Evolutionary conservation across 2,797 vertebrate species (phyloP).

Genomic region (Poeciliopsis presidionis): DNA sequence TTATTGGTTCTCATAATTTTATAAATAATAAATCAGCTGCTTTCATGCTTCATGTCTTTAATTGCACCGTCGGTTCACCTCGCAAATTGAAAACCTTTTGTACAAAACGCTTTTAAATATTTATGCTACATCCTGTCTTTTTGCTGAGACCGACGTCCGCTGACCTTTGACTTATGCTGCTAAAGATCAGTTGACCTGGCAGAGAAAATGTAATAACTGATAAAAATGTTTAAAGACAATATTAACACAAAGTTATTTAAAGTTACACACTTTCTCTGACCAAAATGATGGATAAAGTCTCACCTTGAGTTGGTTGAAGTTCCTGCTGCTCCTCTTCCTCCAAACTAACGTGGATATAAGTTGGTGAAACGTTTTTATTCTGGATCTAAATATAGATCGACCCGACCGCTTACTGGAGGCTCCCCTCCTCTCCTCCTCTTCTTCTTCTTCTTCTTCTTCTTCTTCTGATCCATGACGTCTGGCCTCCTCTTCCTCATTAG

Average conservation of each 20-base stretch:
- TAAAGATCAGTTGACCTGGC: neutral
- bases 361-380: neutral
- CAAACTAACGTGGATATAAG: neutral
- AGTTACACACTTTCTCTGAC: neutral
- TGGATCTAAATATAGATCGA: neutral
- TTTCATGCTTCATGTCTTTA: slow-evolving; percentile 34
- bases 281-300: neutral
- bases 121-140: slow-evolving; percentile 47
- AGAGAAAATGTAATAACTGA: neutral
- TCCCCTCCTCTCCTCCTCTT: slow-evolving; percentile 12
- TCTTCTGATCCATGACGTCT: slow-evolving; percentile 60
- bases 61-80: neutral
- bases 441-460: neutral
- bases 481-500: slow-evolving; percentile 47
- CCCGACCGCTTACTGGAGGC: neutral
- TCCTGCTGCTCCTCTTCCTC: neutral
- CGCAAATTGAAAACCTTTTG: slow-evolving; percentile 16
- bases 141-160: slow-evolving; percentile 39
- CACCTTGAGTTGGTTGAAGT: slow-evolving; percentile 30
- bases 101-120: slow-evolving; percentile 13
- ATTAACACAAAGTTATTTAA: neutral
- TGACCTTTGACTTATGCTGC: slow-evolving; percentile 46
- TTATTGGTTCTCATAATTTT: slow-evolving; percentile 60
- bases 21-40: slow-evolving; percentile 70
- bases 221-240: neutral